A percentile compares a stretch with the other conserved stretches of the same genome.
Conservation (phyloP, 1,140 invertebrate species). For the Asobara japonica region DNA sequence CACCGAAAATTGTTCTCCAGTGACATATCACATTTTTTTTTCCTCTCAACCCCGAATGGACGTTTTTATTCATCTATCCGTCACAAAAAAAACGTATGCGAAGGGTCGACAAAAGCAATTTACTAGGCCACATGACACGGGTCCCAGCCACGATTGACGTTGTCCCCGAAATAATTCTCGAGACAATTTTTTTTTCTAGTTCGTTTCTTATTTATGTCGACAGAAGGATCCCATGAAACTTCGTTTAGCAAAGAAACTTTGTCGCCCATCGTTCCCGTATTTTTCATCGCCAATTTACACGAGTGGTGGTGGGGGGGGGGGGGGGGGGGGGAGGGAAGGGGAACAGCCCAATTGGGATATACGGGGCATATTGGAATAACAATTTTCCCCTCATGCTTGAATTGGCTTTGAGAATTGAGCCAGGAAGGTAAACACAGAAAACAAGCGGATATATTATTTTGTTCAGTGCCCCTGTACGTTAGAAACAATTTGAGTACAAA, state of each 20-base stretch:
- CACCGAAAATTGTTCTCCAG: neutral
- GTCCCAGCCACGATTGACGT: neutral
- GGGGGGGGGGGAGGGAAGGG: neutral
- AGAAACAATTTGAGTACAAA: too few relatives aligned
- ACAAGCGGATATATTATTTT: too few relatives aligned
- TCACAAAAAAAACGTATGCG: neutral
- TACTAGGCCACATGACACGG: neutral
- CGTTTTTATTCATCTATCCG: neutral
- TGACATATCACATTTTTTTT: neutral
- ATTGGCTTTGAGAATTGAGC: too few relatives aligned
- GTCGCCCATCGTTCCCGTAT: neutral
- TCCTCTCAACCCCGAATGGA: neutral
- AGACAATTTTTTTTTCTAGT: neutral
- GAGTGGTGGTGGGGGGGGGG: neutral
- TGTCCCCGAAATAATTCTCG: neutral
- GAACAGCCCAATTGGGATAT: neutral
- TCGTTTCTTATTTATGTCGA: neutral
- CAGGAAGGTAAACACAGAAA: too few relatives aligned
- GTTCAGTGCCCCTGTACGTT: too few relatives aligned
- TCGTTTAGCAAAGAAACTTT: neutral
- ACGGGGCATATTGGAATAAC: too few relatives aligned
- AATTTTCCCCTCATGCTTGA: too few relatives aligned
- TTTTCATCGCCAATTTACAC: neutral
- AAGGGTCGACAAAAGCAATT: constrained; percentile 1
- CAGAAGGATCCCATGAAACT: neutral